Conservation (phyloP, 1,140 invertebrate genomes). For the Nomia melanderi region DNA sequence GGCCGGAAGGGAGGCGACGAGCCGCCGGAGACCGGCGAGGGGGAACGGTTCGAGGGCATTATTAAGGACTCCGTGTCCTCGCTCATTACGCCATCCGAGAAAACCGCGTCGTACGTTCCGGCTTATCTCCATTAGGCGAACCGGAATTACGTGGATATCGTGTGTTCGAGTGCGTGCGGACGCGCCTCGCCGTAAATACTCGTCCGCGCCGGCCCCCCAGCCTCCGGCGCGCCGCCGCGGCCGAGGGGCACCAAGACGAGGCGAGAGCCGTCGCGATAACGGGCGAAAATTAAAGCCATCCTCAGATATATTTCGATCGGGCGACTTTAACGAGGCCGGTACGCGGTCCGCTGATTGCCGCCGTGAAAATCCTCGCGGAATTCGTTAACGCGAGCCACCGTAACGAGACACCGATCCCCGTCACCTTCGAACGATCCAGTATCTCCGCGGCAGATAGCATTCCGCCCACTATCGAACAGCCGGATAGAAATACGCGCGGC, state of each 20-base stretch:
- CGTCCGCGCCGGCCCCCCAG: neutral
- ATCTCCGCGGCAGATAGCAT: neutral
- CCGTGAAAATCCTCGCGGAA: neutral
- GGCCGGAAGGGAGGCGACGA: neutral
- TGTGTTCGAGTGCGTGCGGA: constrained; percentile 23
- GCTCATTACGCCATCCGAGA: constrained; percentile 65
- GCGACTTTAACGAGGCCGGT: constrained; percentile 9
- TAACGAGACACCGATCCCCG: neutral
- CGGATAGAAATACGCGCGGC: neutral
- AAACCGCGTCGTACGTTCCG: constrained; percentile 63
- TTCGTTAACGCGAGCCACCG: constrained; percentile 5
- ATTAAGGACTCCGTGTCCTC: constrained; percentile 61
- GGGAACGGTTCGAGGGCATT: constrained; percentile 20
- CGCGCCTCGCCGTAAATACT: constrained; percentile 1
- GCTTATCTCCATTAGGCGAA: constrained; percentile 65
- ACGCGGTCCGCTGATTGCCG: neutral
- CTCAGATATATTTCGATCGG: constrained; percentile 4
- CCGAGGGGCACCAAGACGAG: neutral
- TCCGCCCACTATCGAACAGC: too few species aligned
- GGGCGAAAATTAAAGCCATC: constrained; percentile 25
- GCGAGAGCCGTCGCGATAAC: constrained; percentile 1
- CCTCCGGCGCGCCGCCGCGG: too few species aligned
- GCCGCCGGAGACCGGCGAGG: neutral
- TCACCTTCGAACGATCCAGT: neutral
- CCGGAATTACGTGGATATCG: constrained; percentile 49